These are phyloP conservation scores for Centropus unirufus DNA, from an alignment of 2,113 vertebrate genomes.

Conservation along the genomic window DNA sequence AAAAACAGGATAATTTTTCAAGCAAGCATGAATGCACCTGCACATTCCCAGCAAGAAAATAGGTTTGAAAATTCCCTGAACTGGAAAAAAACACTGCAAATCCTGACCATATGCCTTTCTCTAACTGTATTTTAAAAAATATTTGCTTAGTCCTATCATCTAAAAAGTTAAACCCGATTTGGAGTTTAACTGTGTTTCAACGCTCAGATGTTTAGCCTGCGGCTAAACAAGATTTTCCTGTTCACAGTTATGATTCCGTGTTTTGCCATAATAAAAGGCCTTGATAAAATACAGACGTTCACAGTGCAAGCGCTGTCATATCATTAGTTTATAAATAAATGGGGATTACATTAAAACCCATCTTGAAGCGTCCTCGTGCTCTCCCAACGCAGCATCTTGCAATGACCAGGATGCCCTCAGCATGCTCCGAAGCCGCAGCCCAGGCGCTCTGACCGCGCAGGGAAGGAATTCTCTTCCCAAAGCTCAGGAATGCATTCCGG, in stretches of 20 bases:
- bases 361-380: not conserved
- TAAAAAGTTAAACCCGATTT: not conserved
- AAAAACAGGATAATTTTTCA: slow-evolving; percentile 30
- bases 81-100: slow-evolving; percentile 3
- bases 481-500: not conserved
- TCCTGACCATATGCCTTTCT: not conserved
- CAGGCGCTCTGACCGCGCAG: rapidly evolving
- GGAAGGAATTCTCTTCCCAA: not conserved
- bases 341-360: not conserved
- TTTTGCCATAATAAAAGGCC: slow-evolving; percentile 20
- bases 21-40: slow-evolving; percentile 16
- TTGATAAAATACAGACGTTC: not conserved
- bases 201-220: not conserved
- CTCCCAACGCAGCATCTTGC: rapidly evolving
- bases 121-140: not conserved
- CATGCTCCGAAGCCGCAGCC: rapidly evolving
- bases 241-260: slow-evolving; percentile 14
- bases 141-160: not conserved
- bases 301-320: not conserved
- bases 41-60: slow-evolving; percentile 14
- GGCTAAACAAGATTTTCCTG: slow-evolving; percentile 52
- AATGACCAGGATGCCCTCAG: not conserved
- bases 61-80: slow-evolving; percentile 2
- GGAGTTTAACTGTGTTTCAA: not conserved
- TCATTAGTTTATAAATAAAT: slow-evolving; percentile 16